phyloP scores from a whole-genome alignment of 2,113 vertebrate genomes.

The Isichthys henryi region DNA sequence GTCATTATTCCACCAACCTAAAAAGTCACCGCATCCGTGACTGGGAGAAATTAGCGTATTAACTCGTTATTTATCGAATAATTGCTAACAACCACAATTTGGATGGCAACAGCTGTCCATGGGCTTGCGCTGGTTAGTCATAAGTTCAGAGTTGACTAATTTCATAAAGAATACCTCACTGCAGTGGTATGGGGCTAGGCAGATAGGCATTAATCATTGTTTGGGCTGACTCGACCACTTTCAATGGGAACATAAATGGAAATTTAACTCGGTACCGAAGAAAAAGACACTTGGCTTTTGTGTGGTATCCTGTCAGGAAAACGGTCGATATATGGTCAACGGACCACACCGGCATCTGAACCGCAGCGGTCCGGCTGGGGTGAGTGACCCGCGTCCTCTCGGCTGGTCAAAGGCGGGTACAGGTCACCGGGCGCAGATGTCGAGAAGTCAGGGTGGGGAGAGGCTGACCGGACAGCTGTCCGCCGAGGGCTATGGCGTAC shows the following conservation, averaged over 20 bases:
- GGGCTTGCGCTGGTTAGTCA: conserved; percentile 55
- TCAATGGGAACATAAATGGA: conserved; percentile 39
- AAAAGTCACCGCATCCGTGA: conserved; percentile 43
- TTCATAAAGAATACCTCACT: conserved; percentile 53
- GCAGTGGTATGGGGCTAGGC: conserved; percentile 46
- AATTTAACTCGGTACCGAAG: conserved; percentile 32
- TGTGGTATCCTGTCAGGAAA: conserved; percentile 34
- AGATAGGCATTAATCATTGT: conserved; percentile 37
- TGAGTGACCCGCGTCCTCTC: neutral
- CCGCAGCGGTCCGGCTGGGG: neutral
- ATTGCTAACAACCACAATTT: conserved; percentile 53
- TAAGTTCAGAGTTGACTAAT: conserved; percentile 51
- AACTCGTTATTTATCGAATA: conserved; percentile 64
- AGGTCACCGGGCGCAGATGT: conserved; percentile 19
- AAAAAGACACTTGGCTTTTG: neutral
- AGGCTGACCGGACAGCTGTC: conserved; percentile 20
- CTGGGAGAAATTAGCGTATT: conserved; percentile 64
- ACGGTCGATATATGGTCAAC: conserved; percentile 27
- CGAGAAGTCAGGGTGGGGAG: conserved; percentile 5
- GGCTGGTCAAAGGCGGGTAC: conserved; percentile 27
- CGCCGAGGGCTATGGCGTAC: conserved; percentile 44
- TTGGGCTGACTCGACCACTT: conserved; percentile 44
- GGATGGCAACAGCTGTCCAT: conserved; percentile 55
- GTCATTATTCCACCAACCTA: conserved; percentile 51
- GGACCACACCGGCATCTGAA: neutral